Conservation (phyloP, 2,113 vertebrate genomes). For the Lagopus muta region DNA sequence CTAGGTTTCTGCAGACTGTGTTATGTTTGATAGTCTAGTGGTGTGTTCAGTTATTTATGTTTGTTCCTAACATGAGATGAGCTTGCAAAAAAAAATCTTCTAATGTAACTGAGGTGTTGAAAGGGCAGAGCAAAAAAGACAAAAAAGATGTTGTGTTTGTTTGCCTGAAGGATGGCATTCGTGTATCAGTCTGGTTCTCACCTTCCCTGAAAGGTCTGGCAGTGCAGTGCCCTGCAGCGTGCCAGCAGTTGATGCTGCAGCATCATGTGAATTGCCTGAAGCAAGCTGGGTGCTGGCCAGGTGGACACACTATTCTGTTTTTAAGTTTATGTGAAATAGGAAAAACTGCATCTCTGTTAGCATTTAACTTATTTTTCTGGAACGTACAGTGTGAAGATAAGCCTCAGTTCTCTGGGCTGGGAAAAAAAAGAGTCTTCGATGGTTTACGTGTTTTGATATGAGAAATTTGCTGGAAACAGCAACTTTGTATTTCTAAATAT, state of each 20-base stretch:
- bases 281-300: neutral
- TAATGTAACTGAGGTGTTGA: neutral
- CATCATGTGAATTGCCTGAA: neutral
- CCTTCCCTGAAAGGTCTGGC: neutral
- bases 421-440: neutral
- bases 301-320: neutral
- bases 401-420: neutral
- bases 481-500: neutral
- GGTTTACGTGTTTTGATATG: neutral
- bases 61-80: neutral
- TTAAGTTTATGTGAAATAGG: neutral
- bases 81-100: neutral
- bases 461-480: neutral
- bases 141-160: rapidly evolving
- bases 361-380: neutral
- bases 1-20: neutral
- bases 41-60: neutral
- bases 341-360: neutral
- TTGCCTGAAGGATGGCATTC: neutral
- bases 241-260: neutral
- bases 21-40: neutral
- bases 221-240: rapidly evolving
- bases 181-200: rapidly evolving
- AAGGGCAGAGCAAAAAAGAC: neutral
- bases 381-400: rapidly evolving